phyloP scores from a whole-genome alignment of 2,113 vertebrate species.

The Hippocampus zosterae region DNA sequence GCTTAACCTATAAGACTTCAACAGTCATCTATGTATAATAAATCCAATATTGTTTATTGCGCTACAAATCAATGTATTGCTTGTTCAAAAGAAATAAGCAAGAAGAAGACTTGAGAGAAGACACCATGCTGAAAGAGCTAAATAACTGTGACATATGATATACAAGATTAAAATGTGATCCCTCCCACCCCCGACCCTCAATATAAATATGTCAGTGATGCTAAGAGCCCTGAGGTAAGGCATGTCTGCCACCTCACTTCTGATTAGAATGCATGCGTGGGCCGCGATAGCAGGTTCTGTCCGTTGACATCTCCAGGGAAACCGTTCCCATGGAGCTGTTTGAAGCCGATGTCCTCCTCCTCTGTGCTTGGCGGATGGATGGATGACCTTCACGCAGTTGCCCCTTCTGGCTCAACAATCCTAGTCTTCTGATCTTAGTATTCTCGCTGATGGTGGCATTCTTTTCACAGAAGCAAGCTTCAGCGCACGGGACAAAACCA shows the following conservation, averaged over 20 bases:
- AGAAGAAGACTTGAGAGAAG: neutral
- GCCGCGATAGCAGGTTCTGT: constrained; percentile 45
- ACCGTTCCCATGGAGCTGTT: constrained; percentile 49
- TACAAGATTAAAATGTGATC: no score
- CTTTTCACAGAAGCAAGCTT: neutral
- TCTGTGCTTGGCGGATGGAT: constrained; percentile 20
- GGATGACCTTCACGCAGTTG: constrained; percentile 25
- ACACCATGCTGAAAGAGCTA: neutral
- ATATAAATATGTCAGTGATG: neutral
- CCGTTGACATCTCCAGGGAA: constrained; percentile 51
- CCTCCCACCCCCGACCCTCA: no score
- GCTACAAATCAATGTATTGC: no score
- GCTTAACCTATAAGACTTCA: no score
- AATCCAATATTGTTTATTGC: no score
- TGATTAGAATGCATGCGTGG: constrained; percentile 37
- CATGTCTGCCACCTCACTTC: constrained; percentile 14
- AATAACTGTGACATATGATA: neutral
- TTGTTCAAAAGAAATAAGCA: no score
- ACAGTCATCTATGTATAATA: no score
- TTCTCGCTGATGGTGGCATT: neutral
- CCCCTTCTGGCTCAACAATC: constrained; percentile 6
- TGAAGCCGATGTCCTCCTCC: constrained; percentile 35
- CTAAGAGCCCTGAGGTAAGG: constrained; percentile 19
- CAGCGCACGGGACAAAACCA: neutral
- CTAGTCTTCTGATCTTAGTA: neutral